Base-by-base conservation (phyloP, 2,888 invertebrate genomes). In the Ormyrus pomaceus region DNA sequence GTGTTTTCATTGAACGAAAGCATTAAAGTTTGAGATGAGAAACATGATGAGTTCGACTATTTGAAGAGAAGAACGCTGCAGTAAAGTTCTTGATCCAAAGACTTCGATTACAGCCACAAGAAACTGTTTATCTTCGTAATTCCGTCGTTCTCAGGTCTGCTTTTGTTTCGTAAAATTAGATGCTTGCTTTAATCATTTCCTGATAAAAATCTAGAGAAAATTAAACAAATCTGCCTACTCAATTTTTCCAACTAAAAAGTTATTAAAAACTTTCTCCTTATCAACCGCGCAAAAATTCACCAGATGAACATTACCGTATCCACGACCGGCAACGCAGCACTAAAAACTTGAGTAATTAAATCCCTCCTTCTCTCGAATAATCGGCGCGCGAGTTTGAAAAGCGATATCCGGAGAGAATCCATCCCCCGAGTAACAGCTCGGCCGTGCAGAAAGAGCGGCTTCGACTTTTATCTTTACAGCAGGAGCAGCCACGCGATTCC, bases 381-480 rank as follows among this genome's bases (percentile, higher is more conserved):
- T n/a, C 11, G n/a, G 2, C 56, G 5, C 45, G 0, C 34, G 34
- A 69, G 9, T 70, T 59, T 13, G 59, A 19, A 70, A 70, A 70
- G 50, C 59, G 55, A 69, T 56, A 69, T 10, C 34, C 9, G 34
- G 6, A 19, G 10, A 13, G 55, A 53, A 55, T 53, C 55, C 62
- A 55, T 72, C 55, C 72, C 72, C 19, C 51, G 72, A 64, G 64
- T 73, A 55, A 64, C 62, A 46, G 46, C 6, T 46, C 53, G 46
- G 2, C 46, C 6, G 13, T 13, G 45, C 9, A 7, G 56, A 19
- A 19, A 19, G 19, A 19, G 19, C 19, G 19, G 19, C 19, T 19
- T 62, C 9, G 46, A 72, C 46, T 73, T 73, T 73, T 73, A 73
- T 73, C 72, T 73, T 73, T 56, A 69, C 69, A 56, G 48, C 64